Base-by-base conservation (phyloP, 2,113 vertebrate genomes). In the Tretioscincus oriximinensis region DNA sequence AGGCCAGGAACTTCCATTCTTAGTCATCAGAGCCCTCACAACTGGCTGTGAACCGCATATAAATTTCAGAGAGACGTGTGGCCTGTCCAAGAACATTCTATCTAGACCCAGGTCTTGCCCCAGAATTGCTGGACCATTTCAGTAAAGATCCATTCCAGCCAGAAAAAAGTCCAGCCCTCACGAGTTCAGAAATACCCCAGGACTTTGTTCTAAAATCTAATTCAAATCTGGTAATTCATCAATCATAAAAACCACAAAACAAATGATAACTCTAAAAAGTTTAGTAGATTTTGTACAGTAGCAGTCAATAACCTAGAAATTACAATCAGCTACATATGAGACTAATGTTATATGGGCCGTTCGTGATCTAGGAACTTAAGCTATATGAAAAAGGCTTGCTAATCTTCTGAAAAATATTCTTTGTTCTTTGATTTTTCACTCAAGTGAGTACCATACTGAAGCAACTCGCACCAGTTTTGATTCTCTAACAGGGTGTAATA, bases 341-440 rank as follows among this genome's bases (percentile, higher is more conserved):
- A 26, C 26, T 22, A 26, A 8, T 22, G 10, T 26, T 26, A 64
- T 24, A 26, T 64, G 63, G 26, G 24, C 54, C 9, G 28, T 31
- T 49, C 54, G 22, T 21, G 2, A 22, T 35, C n/a, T 29, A 20
- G 41, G 29, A 11, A 16, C 3, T 22, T 76, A 18, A 29, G 49
- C 1, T 67, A 49, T 80, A 82, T 54, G 87, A 88, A 87, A 88
- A 90, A 90, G 89, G 83, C 84, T 87, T 91, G 81, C 0, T 0
- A 84, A 83, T 31, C 72, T 61, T 72, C 63, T 61, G 31, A 7
- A 21, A 74, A 16, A 0, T 82, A 76, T 80, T 11, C 63, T 85
- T 85, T 83, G 85, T 66, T 79, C 47, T 67, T 82, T 0, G 1
- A 74, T 73, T 66, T n/a, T 80, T n/a, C 5, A 76, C 88, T 86